Evolutionary conservation across 1,140 invertebrate species (phyloP).

Genomic region (Apis laboriosa): DNA sequence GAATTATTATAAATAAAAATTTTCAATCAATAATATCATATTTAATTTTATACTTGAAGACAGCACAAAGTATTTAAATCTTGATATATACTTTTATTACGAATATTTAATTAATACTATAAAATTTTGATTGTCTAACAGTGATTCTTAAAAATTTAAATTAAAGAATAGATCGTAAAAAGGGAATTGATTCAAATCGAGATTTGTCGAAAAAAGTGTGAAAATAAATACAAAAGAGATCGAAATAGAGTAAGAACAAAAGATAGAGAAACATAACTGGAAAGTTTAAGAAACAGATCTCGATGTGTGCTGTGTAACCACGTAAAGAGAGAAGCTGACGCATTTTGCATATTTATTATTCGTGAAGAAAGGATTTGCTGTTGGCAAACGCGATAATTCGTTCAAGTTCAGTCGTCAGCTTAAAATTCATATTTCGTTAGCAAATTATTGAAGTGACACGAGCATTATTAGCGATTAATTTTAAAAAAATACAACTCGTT

Average conservation of each 20-base stretch:
- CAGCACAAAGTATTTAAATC: too few species aligned
- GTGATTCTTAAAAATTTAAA: too few species aligned
- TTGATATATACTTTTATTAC: too few species aligned
- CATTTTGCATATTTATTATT: slow-evolving; percentile 67
- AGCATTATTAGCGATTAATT: background rate
- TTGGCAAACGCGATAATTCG: slow-evolving; percentile 55
- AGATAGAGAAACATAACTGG: slow-evolving; percentile 23
- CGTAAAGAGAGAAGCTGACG: slow-evolving; percentile 12
- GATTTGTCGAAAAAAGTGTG: background rate
- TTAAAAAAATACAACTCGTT: background rate
- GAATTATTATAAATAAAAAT: too few species aligned
- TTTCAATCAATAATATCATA: too few species aligned
- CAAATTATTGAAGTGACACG: background rate
- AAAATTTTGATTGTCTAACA: too few species aligned
- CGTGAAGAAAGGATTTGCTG: slow-evolving; percentile 25
- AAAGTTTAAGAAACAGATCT: slow-evolving; percentile 20
- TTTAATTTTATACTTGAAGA: too few species aligned
- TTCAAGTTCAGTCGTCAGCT: background rate
- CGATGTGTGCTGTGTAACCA: background rate
- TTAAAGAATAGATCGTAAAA: background rate
- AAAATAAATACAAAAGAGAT: slow-evolving; percentile 1
- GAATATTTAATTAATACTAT: too few species aligned
- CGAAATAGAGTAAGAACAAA: slow-evolving; percentile 25
- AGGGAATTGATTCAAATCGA: background rate
- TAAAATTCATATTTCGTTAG: background rate